phyloP scores from a whole-genome alignment of 2,113 vertebrate species.

The Peromyscus polionotus region DNA sequence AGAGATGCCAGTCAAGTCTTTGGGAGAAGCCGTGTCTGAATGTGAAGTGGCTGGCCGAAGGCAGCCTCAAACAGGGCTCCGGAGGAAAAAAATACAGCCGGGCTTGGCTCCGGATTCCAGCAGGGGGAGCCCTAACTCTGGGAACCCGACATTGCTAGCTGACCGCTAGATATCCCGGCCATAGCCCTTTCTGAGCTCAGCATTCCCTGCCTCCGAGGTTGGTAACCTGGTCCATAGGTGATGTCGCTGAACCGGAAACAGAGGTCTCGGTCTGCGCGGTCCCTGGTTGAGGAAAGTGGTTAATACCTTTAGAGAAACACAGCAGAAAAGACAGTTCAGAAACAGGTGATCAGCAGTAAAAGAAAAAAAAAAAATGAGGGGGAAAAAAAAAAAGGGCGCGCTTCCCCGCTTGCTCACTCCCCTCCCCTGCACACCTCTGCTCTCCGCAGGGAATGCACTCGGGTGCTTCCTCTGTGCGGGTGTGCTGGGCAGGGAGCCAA shows the following conservation, averaged over 20 bases:
- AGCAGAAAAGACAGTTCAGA: slow-evolving; percentile 29
- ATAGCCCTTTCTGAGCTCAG: not conserved
- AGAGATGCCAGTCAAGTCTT: not conserved
- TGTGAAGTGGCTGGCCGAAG: not conserved
- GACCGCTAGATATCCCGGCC: not conserved
- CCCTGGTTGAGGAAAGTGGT: slow-evolving; percentile 48
- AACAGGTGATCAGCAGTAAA: not conserved
- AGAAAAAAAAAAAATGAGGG: too few relatives aligned
- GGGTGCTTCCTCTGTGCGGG: not conserved
- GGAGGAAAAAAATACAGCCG: not conserved
- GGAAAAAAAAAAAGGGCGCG: not conserved
- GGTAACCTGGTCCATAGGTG: slow-evolving; percentile 33
- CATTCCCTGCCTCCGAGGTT: not conserved
- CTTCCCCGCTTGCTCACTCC: too few relatives aligned
- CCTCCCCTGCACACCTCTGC: too few relatives aligned
- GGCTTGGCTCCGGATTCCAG: slow-evolving; percentile 74
- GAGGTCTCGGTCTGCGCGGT: slow-evolving; percentile 20
- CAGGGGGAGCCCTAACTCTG: slow-evolving; percentile 89
- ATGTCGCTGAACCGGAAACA: slow-evolving; percentile 52
- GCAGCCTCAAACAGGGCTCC: not conserved
- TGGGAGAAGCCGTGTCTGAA: not conserved
- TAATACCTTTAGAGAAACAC: slow-evolving; percentile 50
- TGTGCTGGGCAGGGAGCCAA: too few relatives aligned
- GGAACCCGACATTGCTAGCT: slow-evolving; percentile 71
- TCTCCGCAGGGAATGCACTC: not conserved